Evolutionary conservation across 1,140 invertebrate species (phyloP).

Genomic region (Lepidostoma basale): DNA sequence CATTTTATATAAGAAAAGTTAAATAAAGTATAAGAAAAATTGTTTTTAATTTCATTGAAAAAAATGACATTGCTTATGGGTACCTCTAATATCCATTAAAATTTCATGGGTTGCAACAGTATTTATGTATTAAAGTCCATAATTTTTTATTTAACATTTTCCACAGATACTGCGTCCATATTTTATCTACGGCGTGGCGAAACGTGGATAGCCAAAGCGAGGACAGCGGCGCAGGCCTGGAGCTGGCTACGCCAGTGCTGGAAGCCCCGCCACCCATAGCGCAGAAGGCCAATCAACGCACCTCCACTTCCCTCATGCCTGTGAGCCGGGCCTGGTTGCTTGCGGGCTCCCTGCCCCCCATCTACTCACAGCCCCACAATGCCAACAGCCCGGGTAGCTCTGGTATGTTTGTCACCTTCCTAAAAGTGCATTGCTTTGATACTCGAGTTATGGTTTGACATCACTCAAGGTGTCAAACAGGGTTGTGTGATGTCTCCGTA

Average conservation of each 20-base stretch:
- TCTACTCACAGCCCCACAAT: conserved; percentile 68
- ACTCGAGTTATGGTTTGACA: too few relatives aligned
- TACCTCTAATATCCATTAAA: too few relatives aligned
- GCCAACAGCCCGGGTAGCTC: conserved; percentile 43
- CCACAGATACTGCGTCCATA: conserved; percentile 70
- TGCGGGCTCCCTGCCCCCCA: conserved; percentile 71
- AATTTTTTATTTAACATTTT: background rate
- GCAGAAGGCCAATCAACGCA: conserved; percentile 46
- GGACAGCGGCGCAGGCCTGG: conserved; percentile 63
- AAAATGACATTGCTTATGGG: too few relatives aligned
- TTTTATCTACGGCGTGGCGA: conserved; percentile 77
- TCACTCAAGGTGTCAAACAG: too few relatives aligned
- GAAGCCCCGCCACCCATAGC: conserved; percentile 54
- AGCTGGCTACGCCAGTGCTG: conserved; percentile 76
- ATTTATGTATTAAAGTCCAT: background rate
- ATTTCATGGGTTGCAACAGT: too few relatives aligned
- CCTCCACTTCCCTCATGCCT: conserved; percentile 62
- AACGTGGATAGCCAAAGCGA: conserved; percentile 63
- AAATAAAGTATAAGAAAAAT: too few relatives aligned
- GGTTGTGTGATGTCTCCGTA: too few relatives aligned
- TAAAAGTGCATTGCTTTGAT: background rate
- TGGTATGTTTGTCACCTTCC: conserved; percentile 9
- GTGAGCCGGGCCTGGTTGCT: conserved; percentile 81
- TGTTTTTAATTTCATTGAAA: too few relatives aligned
- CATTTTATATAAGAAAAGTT: too few relatives aligned